A percentile compares a stretch with the other conserved stretches of the same genome.
These are phyloP conservation scores for Acromyrmex echinatior DNA, from an alignment of 1,140 invertebrate genomes.

Conservation along the genomic window DNA sequence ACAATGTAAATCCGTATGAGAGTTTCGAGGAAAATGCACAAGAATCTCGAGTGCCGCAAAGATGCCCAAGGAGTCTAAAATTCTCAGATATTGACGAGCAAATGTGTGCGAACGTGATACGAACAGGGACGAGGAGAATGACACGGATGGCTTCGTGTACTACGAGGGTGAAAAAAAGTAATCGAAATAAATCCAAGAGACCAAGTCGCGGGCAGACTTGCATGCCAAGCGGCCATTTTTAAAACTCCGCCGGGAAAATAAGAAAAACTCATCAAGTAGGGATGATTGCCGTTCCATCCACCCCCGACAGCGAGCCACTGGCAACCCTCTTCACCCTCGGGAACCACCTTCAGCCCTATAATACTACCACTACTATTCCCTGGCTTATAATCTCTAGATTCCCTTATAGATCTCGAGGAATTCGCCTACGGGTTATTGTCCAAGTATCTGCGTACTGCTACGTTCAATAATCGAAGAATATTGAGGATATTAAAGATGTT, in stretches of 20 bases:
- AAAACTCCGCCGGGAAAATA: slow-evolving; percentile 82
- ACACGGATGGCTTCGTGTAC: slow-evolving; percentile 67
- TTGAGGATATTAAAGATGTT: slow-evolving; percentile 43
- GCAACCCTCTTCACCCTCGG: slow-evolving; percentile 66
- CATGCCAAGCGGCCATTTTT: slow-evolving; percentile 82
- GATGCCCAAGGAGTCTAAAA: slow-evolving; percentile 32
- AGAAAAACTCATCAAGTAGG: slow-evolving; percentile 83
- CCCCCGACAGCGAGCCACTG: slow-evolving; percentile 57
- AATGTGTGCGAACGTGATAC: slow-evolving; percentile 36
- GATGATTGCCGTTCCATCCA: slow-evolving; percentile 79
- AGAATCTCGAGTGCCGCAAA: slow-evolving; percentile 10
- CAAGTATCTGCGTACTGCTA: slow-evolving; percentile 69
- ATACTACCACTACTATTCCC: slow-evolving; percentile 43
- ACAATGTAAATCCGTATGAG: neutral
- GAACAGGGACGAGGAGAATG: slow-evolving; percentile 56
- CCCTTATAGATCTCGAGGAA: slow-evolving; percentile 61
- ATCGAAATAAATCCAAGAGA: slow-evolving; percentile 80
- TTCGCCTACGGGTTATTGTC: slow-evolving; percentile 74
- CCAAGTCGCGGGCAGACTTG: slow-evolving; percentile 72
- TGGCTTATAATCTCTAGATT: slow-evolving; percentile 72
- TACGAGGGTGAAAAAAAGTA: slow-evolving; percentile 75
- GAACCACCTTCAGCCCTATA: slow-evolving; percentile 58
- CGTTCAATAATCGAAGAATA: slow-evolving; percentile 72
- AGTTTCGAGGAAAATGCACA: neutral
- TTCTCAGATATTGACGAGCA: slow-evolving; percentile 18